Percentiles rank a stretch among this genome's conserved stretches.
Evolutionary conservation across 1,140 invertebrate genomes (phyloP).

Genomic region (Pseudomyrmex cubaensis): DNA sequence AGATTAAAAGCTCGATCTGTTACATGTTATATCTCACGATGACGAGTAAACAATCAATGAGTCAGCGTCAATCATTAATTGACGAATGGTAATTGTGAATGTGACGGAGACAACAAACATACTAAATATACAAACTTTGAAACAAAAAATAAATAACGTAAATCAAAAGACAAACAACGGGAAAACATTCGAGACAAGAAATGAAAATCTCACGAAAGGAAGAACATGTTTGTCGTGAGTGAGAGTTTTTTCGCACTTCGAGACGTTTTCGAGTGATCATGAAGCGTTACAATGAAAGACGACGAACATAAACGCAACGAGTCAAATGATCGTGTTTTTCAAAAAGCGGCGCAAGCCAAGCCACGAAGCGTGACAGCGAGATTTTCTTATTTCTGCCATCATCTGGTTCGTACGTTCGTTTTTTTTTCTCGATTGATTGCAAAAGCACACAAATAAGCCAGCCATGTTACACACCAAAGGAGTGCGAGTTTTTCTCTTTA

Average conservation of each 20-base stretch:
- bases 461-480: conserved; percentile 52
- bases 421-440: conserved; percentile 37
- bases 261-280: conserved; percentile 29
- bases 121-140: conserved; percentile 16
- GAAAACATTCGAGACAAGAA: conserved; percentile 38
- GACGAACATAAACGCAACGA: conserved; percentile 63
- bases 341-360: conserved; percentile 67
- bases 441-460: conserved; percentile 66
- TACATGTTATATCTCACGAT: conserved; percentile 58
- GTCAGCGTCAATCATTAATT: conserved; percentile 55
- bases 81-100: conserved; percentile 52
- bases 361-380: conserved; percentile 59
- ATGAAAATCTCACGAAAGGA: conserved; percentile 22
- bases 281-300: conserved; percentile 31
- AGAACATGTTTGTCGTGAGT: conserved; percentile 9
- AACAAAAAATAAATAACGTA: conserved; percentile 19
- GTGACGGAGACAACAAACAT: conserved; percentile 12
- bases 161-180: conserved; percentile 15
- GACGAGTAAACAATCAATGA: conserved; percentile 66
- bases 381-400: conserved; percentile 47
- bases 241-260: conserved; percentile 26
- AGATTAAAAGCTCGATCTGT: conserved; percentile 68
- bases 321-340: conserved; percentile 56
- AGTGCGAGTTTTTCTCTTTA: conserved; percentile 57
- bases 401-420: conserved; percentile 17